Conservation (phyloP, 2,888 invertebrate genomes). For the Eugnorisma glareosa region DNA sequence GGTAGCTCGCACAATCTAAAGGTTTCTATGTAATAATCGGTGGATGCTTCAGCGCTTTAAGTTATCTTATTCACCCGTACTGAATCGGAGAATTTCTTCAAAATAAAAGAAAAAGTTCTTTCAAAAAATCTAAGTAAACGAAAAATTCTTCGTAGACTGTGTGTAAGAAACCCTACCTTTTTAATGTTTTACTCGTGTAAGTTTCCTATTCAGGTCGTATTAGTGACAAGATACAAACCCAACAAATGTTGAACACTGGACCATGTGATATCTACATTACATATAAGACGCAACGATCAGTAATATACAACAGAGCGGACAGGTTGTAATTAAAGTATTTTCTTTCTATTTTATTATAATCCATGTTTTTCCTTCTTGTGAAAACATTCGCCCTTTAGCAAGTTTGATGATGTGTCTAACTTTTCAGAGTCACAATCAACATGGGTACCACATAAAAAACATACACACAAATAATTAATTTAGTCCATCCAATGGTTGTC, state of each 20-base stretch:
- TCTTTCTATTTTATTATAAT: not conserved
- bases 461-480: not conserved
- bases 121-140: not conserved
- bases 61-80: not conserved
- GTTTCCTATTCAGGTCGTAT: not conserved
- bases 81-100: not conserved
- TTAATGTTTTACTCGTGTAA: not conserved
- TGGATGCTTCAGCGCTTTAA: conserved; percentile 1
- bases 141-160: not conserved
- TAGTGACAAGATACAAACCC: conserved; percentile 7
- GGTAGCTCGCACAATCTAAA: conserved; percentile 33
- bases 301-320: not conserved
- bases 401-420: not conserved
- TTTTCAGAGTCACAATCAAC: not conserved
- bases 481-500: not conserved
- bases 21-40: conserved; percentile 36
- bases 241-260: conserved; percentile 25
- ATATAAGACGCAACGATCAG: conserved; percentile 29
- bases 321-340: not conserved
- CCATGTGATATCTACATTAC: conserved; percentile 27
- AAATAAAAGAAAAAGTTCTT: not conserved
- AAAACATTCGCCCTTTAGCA: not conserved
- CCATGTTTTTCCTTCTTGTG: not conserved
- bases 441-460: not conserved
- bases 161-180: not conserved